Percentiles rank a stretch among this genome's conserved stretches.
Conservation (phyloP, 2,113 vertebrate species). For the Megaptera novaeangliae region DNA sequence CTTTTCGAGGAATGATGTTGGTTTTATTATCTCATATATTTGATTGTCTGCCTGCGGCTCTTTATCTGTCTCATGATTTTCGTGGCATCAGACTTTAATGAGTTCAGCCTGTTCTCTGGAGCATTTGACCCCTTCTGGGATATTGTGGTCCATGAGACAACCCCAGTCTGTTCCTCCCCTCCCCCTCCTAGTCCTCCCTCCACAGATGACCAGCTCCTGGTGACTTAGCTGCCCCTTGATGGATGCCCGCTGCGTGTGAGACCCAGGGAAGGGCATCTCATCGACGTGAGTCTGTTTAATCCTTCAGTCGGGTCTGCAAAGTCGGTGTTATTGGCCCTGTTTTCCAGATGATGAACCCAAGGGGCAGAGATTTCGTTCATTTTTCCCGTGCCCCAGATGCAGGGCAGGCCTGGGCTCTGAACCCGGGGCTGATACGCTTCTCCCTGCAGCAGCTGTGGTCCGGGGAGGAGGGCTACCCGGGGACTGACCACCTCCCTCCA, state of each 20-base stretch:
- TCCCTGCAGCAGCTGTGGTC: fast-evolving
- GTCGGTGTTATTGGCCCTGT: not conserved
- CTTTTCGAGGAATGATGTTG: not conserved
- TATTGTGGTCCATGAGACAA: fast-evolving
- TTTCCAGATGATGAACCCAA: not conserved
- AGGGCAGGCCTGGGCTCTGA: not conserved
- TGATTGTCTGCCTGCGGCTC: not conserved
- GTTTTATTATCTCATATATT: not conserved
- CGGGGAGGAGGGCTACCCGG: not conserved
- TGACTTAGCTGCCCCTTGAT: fast-evolving
- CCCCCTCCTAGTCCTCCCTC: fast-evolving
- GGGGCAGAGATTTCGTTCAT: not conserved
- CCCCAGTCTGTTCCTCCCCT: fast-evolving
- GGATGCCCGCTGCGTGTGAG: not conserved
- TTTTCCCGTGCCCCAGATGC: not conserved
- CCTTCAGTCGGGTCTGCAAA: not conserved
- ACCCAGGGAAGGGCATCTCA: fast-evolving
- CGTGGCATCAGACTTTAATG: not conserved
- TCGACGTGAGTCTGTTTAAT: not conserved
- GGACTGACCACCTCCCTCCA: too few species aligned
- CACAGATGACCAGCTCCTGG: not conserved
- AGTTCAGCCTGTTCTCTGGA: not conserved
- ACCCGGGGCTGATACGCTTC: fast-evolving
- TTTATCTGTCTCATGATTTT: not conserved
- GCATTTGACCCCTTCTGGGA: fast-evolving